A percentile compares a stretch with the other conserved stretches of the same genome.
phyloP scores from a whole-genome alignment of 2,888 invertebrate species.

The Dryadula phaetusa region DNA sequence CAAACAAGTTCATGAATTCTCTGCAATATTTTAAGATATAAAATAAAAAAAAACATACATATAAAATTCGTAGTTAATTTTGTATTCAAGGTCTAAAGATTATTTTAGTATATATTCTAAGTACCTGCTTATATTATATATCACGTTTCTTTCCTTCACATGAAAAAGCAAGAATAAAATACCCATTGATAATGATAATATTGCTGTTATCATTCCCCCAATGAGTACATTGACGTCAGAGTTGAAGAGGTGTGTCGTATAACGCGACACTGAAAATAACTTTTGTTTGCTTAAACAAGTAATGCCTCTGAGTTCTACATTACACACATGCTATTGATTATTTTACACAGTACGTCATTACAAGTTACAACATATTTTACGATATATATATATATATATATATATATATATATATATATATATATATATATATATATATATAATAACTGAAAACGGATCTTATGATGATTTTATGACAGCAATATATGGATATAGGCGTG shows the following conservation, averaged over 20 bases:
- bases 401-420: not conserved
- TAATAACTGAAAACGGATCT: too few species aligned
- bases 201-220: not conserved
- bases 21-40: too few species aligned
- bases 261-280: slow-evolving; percentile 9
- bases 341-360: not conserved
- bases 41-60: too few species aligned
- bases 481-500: too few species aligned
- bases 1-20: too few species aligned
- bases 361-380: not conserved
- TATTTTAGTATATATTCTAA: too few species aligned
- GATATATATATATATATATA: not conserved
- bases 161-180: not conserved
- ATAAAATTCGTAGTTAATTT: too few species aligned
- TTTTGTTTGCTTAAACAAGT: slow-evolving; percentile 16
- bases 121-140: too few species aligned
- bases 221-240: slow-evolving; percentile 2
- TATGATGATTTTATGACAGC: too few species aligned
- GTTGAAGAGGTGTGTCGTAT: slow-evolving; percentile 38
- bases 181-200: not conserved
- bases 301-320: not conserved
- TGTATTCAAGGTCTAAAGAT: too few species aligned
- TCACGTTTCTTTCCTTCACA: too few species aligned
- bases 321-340: slow-evolving; percentile 7
- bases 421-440: not conserved